Conservation (phyloP, 2,797 vertebrate genomes). For the Lacerta agilis region DNA sequence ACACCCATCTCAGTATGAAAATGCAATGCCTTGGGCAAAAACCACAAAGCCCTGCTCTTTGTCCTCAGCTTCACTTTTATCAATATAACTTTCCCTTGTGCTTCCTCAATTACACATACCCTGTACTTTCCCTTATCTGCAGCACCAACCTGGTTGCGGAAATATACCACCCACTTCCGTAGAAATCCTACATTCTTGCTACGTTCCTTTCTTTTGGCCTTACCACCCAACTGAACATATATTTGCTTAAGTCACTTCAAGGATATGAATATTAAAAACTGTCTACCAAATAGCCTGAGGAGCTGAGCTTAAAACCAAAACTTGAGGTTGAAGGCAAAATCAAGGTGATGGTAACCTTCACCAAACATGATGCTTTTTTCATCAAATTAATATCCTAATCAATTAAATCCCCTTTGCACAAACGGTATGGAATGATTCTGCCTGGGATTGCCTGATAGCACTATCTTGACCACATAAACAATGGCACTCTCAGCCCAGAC, state of each 20-base stretch:
- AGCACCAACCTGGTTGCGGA: not conserved
- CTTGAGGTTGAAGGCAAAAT: not conserved
- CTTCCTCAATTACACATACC: not conserved
- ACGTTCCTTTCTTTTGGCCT: not conserved
- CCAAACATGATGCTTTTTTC: not conserved
- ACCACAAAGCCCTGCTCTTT: not conserved
- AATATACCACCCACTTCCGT: not conserved
- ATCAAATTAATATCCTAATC: not conserved
- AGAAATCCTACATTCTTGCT: not conserved
- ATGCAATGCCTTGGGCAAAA: not conserved
- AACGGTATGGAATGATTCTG: not conserved
- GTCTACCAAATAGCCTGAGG: too few relatives aligned
- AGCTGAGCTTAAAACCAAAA: not conserved
- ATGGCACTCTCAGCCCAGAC: not conserved
- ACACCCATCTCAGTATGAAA: not conserved
- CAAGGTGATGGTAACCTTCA: too few relatives aligned
- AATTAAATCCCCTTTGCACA: not conserved
- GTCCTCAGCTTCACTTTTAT: not conserved
- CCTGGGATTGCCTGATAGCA: not conserved
- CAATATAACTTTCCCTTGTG: not conserved
- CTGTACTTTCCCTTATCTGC: not conserved
- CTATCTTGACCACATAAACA: too few relatives aligned
- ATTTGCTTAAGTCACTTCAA: not conserved
- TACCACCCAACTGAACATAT: not conserved
- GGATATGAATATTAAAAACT: not conserved